Conservation (phyloP, 1,140 invertebrate genomes). For the Latrodectus geometricus region DNA sequence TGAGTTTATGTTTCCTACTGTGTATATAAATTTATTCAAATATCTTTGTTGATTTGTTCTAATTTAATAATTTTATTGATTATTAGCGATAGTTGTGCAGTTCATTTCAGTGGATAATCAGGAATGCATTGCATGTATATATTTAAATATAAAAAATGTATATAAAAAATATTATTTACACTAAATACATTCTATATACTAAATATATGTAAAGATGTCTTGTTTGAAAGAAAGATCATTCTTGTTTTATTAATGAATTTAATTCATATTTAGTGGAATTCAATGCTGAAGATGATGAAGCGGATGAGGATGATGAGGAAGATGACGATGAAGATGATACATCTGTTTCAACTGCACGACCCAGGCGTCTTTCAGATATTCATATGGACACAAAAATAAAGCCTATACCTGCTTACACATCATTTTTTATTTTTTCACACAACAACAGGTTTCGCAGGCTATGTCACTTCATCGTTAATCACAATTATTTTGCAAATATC, state of each 20-base stretch:
- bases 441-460: slow-evolving; percentile 97
- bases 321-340: slow-evolving; percentile 68
- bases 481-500: slow-evolving; percentile 94
- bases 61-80: too few species aligned
- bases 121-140: too few species aligned
- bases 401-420: slow-evolving; percentile 93
- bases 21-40: too few species aligned
- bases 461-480: slow-evolving; percentile 97
- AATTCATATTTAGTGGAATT: slow-evolving; percentile 65
- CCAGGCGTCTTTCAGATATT: slow-evolving; percentile 91
- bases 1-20: too few species aligned
- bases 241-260: not conserved
- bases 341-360: slow-evolving; percentile 72
- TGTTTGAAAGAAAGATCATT: not conserved
- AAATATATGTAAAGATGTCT: too few species aligned
- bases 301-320: slow-evolving; percentile 70
- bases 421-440: slow-evolving; percentile 96
- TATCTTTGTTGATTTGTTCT: too few species aligned
- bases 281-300: slow-evolving; percentile 68
- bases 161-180: too few species aligned
- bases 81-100: too few species aligned
- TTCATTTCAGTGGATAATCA: too few species aligned
- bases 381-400: slow-evolving; percentile 86
- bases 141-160: too few species aligned
- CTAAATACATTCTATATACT: too few species aligned